Conservation (phyloP, 1,140 invertebrate species). For the Pomacea maculata region DNA sequence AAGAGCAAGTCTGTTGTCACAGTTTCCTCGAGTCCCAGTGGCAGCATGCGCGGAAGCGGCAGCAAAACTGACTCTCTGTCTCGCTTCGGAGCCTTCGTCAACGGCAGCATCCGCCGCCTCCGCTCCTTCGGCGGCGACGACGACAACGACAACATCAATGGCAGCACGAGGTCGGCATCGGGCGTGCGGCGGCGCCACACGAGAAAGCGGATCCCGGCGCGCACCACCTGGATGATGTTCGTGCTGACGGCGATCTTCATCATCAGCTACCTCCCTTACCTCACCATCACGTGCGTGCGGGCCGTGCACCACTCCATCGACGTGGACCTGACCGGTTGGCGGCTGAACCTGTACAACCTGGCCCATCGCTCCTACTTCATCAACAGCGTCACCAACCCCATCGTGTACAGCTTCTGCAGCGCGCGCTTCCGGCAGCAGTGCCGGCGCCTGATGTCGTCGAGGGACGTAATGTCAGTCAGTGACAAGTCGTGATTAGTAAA, state of each 20-base stretch:
- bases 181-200: not conserved
- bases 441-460: not conserved
- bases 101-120: no score
- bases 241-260: conserved; percentile 20
- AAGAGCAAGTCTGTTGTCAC: no score
- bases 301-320: conserved; percentile 5
- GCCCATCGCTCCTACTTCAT: conserved; percentile 24
- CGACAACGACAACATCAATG: no score
- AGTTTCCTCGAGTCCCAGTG: no score
- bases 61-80: no score
- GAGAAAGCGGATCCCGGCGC: conserved; percentile 10
- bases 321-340: conserved; percentile 11
- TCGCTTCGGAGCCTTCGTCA: no score
- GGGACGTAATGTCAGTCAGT: not conserved
- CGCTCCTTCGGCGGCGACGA: no score
- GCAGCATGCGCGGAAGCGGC: no score
- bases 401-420: conserved; percentile 29
- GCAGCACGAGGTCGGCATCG: no score
- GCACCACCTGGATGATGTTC: conserved; percentile 25
- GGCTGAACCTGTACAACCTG: conserved; percentile 21
- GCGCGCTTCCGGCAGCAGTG: conserved; percentile 11
- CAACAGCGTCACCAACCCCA: conserved; percentile 24
- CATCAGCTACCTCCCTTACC: conserved; percentile 24
- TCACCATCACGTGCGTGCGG: conserved; percentile 3
- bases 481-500: not conserved